Evolutionary conservation across 2,797 vertebrate genomes (phyloP).

Genomic region (Arctocebus calabarensis): DNA sequence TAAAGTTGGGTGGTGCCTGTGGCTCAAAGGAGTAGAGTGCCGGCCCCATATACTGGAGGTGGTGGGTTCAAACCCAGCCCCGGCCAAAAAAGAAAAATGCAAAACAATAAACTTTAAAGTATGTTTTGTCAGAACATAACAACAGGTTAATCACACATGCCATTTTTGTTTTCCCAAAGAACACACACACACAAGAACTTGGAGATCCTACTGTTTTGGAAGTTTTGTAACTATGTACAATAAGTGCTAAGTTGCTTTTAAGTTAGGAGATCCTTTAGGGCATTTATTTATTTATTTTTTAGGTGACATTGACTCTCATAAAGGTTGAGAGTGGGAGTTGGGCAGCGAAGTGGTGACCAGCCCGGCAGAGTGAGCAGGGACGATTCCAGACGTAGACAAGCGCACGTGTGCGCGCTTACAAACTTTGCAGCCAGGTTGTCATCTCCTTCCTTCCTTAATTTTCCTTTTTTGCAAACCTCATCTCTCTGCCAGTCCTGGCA

Average conservation of each 20-base stretch:
- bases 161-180: slow-evolving; percentile 53
- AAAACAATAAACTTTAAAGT: background rate
- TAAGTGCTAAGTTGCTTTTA: background rate
- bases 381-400: background rate
- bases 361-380: background rate
- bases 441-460: background rate
- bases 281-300: background rate
- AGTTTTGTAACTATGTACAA: background rate
- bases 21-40: too few relatives aligned
- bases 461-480: background rate
- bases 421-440: background rate
- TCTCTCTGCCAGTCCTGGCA: background rate
- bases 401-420: background rate
- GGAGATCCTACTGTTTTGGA: background rate
- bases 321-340: background rate
- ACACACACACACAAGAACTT: background rate
- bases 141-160: background rate
- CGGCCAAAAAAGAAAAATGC: too few relatives aligned
- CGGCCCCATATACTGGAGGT: too few relatives aligned
- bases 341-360: background rate
- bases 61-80: too few relatives aligned
- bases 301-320: background rate
- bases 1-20: too few relatives aligned
- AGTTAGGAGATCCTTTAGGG: background rate
- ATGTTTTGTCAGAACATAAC: background rate